Evolutionary conservation across 1,140 invertebrate species (phyloP), one percentile per base, ranked within the genome.

Genomic region (Listronotus bonariensis): DNA sequence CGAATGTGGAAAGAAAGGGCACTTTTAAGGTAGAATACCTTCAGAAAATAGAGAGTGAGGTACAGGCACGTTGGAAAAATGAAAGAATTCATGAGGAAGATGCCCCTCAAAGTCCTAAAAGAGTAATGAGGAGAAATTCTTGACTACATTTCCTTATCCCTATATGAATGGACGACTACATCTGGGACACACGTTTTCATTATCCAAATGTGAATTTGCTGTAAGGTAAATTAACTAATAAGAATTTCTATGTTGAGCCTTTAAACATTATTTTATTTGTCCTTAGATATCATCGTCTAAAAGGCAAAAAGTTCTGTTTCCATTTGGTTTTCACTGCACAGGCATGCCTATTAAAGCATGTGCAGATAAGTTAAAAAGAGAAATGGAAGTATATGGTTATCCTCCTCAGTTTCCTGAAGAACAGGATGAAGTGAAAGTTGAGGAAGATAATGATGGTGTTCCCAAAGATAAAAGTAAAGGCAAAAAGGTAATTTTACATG

Each of bases 141-240:
- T 98, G 38, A 90, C 89, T 11, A 98, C 95, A 8, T 99, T 99
- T 84, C 97, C 97, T 4, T 99, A 91, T 84, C 97, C 97, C 0
- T 99, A 99, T 74, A 99, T 99, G 97, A 99, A 99, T 88, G 98
- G 98, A 26, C 85, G 92, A 45, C 85, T 99, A 54, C 98, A 99
- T 86, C 82, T 99, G 49, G 98, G 98, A 0, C 98, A 99, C 79
- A 96, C 95, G 7, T 99, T 99, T 84, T 93, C 96, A 12, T 76
- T 99, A 31, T 96, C 96, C 40, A 99, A 99, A 85, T 95, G 93
- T 80, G 97, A 99, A 90, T 99, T 98, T 89, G 88, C 93, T 18
- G 85, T 90, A 62, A 88, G 96, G 14, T 99, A 64, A 38, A 7
- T 51, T 10, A 14, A 10, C 10, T 46, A 17, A 10, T 17, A 10